Evolutionary conservation across 1,140 invertebrate species (phyloP).

Genomic region (Tenebrio molitor): DNA sequence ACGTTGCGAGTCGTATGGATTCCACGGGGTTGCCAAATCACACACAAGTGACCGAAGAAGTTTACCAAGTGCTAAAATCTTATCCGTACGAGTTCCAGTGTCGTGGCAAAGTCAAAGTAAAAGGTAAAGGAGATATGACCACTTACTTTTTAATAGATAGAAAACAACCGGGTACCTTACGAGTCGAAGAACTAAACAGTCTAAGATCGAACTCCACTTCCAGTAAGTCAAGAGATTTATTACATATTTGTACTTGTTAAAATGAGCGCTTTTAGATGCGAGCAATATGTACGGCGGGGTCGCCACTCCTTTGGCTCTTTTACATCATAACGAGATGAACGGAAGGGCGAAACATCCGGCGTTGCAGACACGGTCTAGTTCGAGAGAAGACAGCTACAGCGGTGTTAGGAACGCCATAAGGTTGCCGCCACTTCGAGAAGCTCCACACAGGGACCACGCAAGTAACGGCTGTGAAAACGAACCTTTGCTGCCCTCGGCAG

Average conservation of each 20-base stretch:
- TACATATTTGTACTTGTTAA: no score
- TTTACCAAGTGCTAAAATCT: slow-evolving; percentile 79
- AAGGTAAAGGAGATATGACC: slow-evolving; percentile 95
- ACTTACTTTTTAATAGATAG: slow-evolving; percentile 89
- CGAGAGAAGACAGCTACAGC: slow-evolving; percentile 60
- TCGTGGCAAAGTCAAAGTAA: slow-evolving; percentile 90
- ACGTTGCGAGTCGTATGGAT: slow-evolving; percentile 92
- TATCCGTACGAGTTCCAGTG: slow-evolving; percentile 85
- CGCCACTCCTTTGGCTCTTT: slow-evolving; percentile 76
- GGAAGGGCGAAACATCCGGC: slow-evolving; percentile 58
- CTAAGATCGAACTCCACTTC: slow-evolving; percentile 55
- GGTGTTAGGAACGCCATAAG: slow-evolving; percentile 61
- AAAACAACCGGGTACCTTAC: slow-evolving; percentile 71
- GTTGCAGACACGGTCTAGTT: slow-evolving; percentile 57
- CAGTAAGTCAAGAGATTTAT: slow-evolving; percentile 31
- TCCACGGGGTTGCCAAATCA: slow-evolving; percentile 88
- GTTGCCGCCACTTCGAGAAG: slow-evolving; percentile 61
- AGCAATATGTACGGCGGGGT: slow-evolving; percentile 76
- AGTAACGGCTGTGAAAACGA: slow-evolving; percentile 75
- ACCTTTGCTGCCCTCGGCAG: slow-evolving; percentile 73
- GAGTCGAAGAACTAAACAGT: slow-evolving; percentile 70
- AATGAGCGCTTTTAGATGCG: slow-evolving; percentile 59
- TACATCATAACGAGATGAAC: slow-evolving; percentile 71
- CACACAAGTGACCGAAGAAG: slow-evolving; percentile 89
- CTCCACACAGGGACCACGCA: slow-evolving; percentile 58